Evolutionary conservation across 2,797 vertebrate species (phyloP).

Genomic region (Saxicola maurus): DNA sequence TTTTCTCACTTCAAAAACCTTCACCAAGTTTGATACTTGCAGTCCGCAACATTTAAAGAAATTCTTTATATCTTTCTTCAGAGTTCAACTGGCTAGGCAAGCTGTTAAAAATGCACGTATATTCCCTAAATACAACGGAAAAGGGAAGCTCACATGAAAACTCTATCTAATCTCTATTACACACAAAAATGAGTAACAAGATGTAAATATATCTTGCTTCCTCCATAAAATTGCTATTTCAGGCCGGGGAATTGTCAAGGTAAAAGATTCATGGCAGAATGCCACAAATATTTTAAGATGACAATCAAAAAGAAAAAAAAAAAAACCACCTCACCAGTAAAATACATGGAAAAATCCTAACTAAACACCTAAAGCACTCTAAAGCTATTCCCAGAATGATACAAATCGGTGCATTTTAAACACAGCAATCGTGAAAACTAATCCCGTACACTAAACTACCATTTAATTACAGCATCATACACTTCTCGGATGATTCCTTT

Average conservation of each 20-base stretch:
- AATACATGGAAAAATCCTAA: background rate
- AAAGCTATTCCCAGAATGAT: background rate
- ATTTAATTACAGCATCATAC: background rate
- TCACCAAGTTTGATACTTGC: background rate
- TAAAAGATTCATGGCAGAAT: background rate
- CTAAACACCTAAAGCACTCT: background rate
- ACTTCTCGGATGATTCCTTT: background rate
- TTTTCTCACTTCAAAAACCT: background rate
- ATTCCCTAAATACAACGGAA: background rate
- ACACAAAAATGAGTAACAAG: background rate
- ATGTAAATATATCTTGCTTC: background rate
- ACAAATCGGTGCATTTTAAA: background rate
- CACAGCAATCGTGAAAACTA: background rate
- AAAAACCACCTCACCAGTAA: background rate
- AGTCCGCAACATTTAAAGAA: background rate
- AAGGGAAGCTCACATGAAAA: background rate
- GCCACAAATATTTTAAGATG: background rate
- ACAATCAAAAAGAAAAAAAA: background rate
- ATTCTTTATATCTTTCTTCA: background rate
- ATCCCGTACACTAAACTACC: background rate
- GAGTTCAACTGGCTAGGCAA: background rate
- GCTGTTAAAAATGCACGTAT: no score
- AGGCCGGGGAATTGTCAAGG: background rate
- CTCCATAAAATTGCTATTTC: background rate
- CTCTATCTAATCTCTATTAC: background rate